phyloP scores from a whole-genome alignment of 2,888 invertebrate species.

The Amphipyra berbera region DNA sequence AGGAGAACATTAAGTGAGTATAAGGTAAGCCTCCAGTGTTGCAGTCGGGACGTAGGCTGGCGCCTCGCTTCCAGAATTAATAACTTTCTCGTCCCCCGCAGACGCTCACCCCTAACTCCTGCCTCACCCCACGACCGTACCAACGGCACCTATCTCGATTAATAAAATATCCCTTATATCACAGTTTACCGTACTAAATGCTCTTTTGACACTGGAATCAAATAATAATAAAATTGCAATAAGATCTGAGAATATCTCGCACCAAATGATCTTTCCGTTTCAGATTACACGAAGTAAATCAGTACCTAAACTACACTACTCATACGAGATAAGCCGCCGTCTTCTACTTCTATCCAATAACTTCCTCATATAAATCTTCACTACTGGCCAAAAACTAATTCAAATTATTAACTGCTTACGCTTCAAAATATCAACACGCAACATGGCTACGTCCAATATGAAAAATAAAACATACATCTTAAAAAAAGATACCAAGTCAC shows the following conservation, averaged over 20 bases:
- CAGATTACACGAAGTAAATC: no score
- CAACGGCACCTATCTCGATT: constrained; percentile 71
- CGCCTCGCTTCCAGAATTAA: constrained; percentile 89
- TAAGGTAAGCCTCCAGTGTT: constrained; percentile 86
- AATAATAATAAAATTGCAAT: neutral
- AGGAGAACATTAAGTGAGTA: constrained; percentile 84
- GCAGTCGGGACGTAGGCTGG: constrained; percentile 87
- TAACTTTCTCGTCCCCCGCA: constrained; percentile 84
- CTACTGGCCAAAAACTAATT: no score
- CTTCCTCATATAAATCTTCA: no score
- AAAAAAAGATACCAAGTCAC: neutral
- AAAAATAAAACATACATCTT: neutral
- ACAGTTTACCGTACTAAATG: constrained; percentile 54
- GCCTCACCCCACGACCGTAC: constrained; percentile 66
- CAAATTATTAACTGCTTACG: no score
- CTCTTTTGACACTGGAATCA: constrained; percentile 29
- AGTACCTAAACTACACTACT: no score
- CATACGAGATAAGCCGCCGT: no score
- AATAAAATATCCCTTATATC: constrained; percentile 57
- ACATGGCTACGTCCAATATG: neutral
- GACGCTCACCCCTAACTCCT: constrained; percentile 63
- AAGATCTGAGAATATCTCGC: neutral
- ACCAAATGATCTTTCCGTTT: no score
- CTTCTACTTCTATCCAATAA: no score
- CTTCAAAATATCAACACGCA: neutral